These are phyloP conservation scores for Engraulis encrasicolus DNA, from an alignment of 2,113 vertebrate species.

Conservation along the genomic window DNA sequence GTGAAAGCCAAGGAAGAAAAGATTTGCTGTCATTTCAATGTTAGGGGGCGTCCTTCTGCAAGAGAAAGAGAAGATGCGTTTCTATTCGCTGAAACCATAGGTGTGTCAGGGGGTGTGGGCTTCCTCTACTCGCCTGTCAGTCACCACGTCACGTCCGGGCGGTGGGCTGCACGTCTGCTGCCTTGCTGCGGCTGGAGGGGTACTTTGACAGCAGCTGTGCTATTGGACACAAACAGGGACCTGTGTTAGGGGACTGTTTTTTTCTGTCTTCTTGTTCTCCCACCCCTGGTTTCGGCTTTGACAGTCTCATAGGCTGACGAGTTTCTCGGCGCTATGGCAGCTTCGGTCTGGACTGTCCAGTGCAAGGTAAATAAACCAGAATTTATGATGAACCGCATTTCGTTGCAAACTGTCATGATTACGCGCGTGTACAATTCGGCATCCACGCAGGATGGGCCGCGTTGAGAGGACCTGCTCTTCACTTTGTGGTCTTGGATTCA, in stretches of 20 bases:
- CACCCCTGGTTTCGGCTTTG: slow-evolving; percentile 15
- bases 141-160: slow-evolving; percentile 71
- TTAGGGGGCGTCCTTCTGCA: slow-evolving; percentile 61
- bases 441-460: background rate
- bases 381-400: slow-evolving; percentile 13
- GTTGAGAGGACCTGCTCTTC: background rate
- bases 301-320: slow-evolving; percentile 28
- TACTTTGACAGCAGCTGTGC: slow-evolving; percentile 75
- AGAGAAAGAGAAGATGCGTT: slow-evolving; percentile 25
- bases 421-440: background rate
- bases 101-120: slow-evolving; percentile 73
- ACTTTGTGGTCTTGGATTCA: background rate
- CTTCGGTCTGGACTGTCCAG: slow-evolving; percentile 46
- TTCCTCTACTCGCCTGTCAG: slow-evolving; percentile 48
- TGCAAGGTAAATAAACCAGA: slow-evolving; percentile 62
- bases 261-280: slow-evolving; percentile 21
- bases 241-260: slow-evolving; percentile 49
- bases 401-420: background rate
- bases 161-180: slow-evolving; percentile 44
- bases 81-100: slow-evolving; percentile 71
- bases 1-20: background rate
- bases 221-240: slow-evolving; percentile 64
- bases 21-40: slow-evolving; percentile 2
- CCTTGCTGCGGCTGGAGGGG: slow-evolving; percentile 54
- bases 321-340: slow-evolving; percentile 58